These are phyloP conservation scores for Aplidium turbinatum DNA, from an alignment of 23 tunicate genomes.

Conservation along the genomic window DNA sequence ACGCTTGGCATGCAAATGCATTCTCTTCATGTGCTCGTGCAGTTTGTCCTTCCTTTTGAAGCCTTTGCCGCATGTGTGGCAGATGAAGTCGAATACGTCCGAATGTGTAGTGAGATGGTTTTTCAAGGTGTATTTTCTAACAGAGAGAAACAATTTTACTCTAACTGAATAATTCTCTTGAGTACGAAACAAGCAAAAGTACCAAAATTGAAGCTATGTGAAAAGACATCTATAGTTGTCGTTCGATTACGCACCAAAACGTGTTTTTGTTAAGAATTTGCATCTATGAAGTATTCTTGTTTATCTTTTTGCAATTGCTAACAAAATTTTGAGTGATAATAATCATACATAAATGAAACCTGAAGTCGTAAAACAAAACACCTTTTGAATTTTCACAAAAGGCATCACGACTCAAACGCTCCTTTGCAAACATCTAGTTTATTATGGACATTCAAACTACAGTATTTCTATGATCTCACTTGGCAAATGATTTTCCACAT, in stretches of 20 bases:
- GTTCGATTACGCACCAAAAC: no score
- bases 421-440: neutral
- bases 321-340: no score
- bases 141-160: neutral
- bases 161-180: no score
- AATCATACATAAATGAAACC: no score
- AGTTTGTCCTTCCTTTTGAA: slow-evolving; percentile 82
- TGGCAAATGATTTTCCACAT: slow-evolving; percentile 25
- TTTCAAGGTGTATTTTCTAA: slow-evolving; percentile 46
- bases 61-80: slow-evolving; percentile 71
- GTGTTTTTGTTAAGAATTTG: no score
- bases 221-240: no score
- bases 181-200: no score
- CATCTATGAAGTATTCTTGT: no score
- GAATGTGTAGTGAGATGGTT: slow-evolving; percentile 59
- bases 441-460: neutral
- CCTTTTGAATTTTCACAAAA: neutral
- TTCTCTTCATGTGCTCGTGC: slow-evolving; percentile 45
- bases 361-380: neutral
- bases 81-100: slow-evolving; percentile 38
- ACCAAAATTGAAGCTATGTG: no score
- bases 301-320: no score
- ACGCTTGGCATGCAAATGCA: slow-evolving; percentile 30
- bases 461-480: slow-evolving; percentile 5
- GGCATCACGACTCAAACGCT: neutral